A percentile compares a stretch with the other conserved stretches of the same genome.
Evolutionary conservation across 2,888 invertebrate genomes (phyloP).

Genomic region (Auanema freiburgensis): DNA sequence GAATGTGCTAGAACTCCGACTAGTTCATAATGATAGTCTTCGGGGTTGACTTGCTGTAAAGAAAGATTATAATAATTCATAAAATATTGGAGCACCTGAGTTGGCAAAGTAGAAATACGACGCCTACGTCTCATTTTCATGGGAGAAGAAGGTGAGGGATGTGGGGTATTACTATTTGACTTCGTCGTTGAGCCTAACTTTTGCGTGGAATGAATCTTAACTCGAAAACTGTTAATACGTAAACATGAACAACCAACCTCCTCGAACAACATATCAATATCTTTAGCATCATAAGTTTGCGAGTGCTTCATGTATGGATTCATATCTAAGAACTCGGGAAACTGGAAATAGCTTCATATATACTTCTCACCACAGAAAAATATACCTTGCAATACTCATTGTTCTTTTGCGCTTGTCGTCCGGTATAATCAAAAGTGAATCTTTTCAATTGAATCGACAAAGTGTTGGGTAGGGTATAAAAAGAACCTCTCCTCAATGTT

Average conservation of each 20-base stretch:
- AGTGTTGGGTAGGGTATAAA: conserved; percentile 68
- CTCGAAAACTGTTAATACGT: too few species aligned
- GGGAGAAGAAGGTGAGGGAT: conserved; percentile 23
- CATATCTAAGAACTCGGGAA: conserved; percentile 66
- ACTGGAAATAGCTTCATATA: conserved; percentile 60
- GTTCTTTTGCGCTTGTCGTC: conserved; percentile 69
- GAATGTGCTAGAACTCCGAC: conserved; percentile 70
- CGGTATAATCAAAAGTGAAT: conserved; percentile 70
- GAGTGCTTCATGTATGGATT: conserved; percentile 30
- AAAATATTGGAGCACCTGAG: background rate
- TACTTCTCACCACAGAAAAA: background rate
- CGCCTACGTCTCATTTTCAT: conserved; percentile 31
- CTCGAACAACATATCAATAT: conserved; percentile 34
- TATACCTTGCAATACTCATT: conserved; percentile 68
- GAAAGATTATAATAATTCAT: background rate
- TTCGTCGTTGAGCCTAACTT: conserved; percentile 5
- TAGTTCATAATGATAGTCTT: conserved; percentile 65
- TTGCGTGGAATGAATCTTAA: background rate
- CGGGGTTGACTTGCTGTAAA: conserved; percentile 3
- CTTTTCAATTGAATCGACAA: conserved; percentile 70
- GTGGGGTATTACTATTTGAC: conserved; percentile 16
- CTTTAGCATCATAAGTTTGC: conserved; percentile 24
- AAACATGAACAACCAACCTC: conserved; percentile 4
- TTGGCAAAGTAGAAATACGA: conserved; percentile 24
- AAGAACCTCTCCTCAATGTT: conserved; percentile 68